Base-by-base conservation (phyloP, 1,140 invertebrate genomes). In the Triops longicaudatus region DNA sequence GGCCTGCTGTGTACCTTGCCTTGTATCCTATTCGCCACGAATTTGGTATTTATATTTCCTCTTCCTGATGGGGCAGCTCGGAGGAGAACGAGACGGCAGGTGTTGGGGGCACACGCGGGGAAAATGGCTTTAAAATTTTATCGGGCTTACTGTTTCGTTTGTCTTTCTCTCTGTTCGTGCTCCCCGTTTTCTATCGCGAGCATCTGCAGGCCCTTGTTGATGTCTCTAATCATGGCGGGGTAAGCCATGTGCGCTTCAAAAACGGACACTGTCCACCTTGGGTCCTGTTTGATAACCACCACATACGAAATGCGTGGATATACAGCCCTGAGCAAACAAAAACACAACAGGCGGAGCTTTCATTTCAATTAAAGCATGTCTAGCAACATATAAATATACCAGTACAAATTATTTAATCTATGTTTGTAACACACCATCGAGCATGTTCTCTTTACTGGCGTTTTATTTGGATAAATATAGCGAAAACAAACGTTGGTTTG, bases 181-280 rank as follows among this genome's bases (percentile, higher is more conserved):
- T 22, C 14, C 50, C 22, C 14, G 43, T 14, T 22, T 63, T 22
- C 44, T 5, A 63, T 63, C 44, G 44, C 14, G 44, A 63, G 50
- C 50, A 63, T 63, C 50, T 63, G 50, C 50, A 63, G 50, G 17
- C 50, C 31, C 50, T 63, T 63, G 50, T 63, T 63, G 50, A 63
- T 63, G 50, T 63, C 50, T 63, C 10, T 63, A 63, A 63, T 63
- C 50, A 63, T 63, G 50, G 50, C 50, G 5, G 22, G 22, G 50
- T 14, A 22, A 63, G 50, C 50, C 50, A 63, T 63, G 50, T 63
- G 50, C n/a, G 10, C 50, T 63, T 63, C 22, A 63, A 63, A 63
- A 37, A 37, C 7, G 50, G 50, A 63, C 50, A 63, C 50, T 63
- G 50, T 63, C 50, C 50, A 63, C 50, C 50, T n/a, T 63, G 14